These are phyloP conservation scores for Alosa alosa DNA, from an alignment of 2,113 vertebrate species.

Conservation along the genomic window DNA sequence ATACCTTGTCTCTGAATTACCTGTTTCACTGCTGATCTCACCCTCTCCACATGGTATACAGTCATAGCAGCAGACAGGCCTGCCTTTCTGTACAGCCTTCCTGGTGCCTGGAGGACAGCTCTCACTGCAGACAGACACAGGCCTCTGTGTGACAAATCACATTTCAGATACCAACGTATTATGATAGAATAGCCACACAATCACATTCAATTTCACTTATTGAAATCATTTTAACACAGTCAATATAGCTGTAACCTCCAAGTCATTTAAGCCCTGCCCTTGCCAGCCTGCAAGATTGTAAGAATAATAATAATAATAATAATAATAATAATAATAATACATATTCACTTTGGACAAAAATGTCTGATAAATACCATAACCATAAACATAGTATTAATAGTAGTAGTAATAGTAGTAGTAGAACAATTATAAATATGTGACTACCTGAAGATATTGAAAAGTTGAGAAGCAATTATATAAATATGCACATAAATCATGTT, in stretches of 20 bases:
- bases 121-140: slow-evolving; percentile 60
- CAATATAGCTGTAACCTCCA: neutral
- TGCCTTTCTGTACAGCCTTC: slow-evolving; percentile 60
- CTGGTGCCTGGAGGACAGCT: slow-evolving; percentile 59
- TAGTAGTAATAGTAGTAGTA: too few relatives aligned
- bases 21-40: slow-evolving; percentile 55
- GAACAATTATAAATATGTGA: too few relatives aligned
- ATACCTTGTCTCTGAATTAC: slow-evolving; percentile 40
- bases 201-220: neutral
- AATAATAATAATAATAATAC: too few relatives aligned
- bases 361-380: too few relatives aligned
- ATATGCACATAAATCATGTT: too few relatives aligned
- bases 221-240: neutral
- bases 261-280: too few relatives aligned
- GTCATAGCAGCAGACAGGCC: slow-evolving; percentile 63
- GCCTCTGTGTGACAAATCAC: slow-evolving; percentile 52
- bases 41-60: slow-evolving; percentile 62
- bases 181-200: neutral
- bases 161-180: neutral
- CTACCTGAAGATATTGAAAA: too few relatives aligned
- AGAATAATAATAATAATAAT: too few relatives aligned
- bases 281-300: too few relatives aligned
- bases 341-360: too few relatives aligned
- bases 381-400: too few relatives aligned
- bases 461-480: too few relatives aligned